These are phyloP conservation scores for Pelodytes ibericus DNA, from an alignment of 2,797 vertebrate species.

Conservation along the genomic window DNA sequence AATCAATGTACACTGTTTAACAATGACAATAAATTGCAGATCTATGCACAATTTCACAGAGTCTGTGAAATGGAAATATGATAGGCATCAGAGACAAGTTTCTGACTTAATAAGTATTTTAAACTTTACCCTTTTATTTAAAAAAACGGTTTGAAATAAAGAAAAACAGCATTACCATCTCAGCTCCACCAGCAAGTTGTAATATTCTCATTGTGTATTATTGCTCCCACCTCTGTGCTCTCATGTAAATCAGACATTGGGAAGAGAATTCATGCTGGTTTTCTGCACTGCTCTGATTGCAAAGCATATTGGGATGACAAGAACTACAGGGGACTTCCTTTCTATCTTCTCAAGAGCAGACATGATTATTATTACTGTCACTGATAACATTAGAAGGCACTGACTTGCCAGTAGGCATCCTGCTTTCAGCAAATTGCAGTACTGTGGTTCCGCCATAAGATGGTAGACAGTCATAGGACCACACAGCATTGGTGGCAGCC, in stretches of 20 bases:
- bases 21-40: slow-evolving; percentile 10
- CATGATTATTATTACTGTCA: slow-evolving; percentile 50
- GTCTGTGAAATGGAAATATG: slow-evolving; percentile 29
- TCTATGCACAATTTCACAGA: background rate
- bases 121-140: slow-evolving; percentile 5
- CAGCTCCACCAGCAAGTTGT: slow-evolving; percentile 36
- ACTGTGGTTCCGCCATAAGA: slow-evolving; percentile 24
- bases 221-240: slow-evolving; percentile 17
- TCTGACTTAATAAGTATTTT: slow-evolving; percentile 9
- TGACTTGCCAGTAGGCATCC: slow-evolving; percentile 47
- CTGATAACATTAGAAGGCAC: slow-evolving; percentile 50
- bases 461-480: slow-evolving; percentile 2
- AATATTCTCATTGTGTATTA: slow-evolving; percentile 46
- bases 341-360: slow-evolving; percentile 39
- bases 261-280: slow-evolving; percentile 46
- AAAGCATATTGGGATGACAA: slow-evolving; percentile 52
- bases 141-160: slow-evolving; percentile 33
- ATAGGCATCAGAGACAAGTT: slow-evolving; percentile 7
- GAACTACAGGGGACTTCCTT: slow-evolving; percentile 51
- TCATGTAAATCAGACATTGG: slow-evolving; percentile 49
- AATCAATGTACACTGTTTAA: background rate
- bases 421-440: slow-evolving; percentile 15
- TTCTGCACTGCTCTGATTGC: slow-evolving; percentile 50
- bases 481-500: background rate
- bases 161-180: slow-evolving; percentile 25